Evolutionary conservation across 2,888 invertebrate species (phyloP).

Genomic region (Leptinotarsa tumamoca): DNA sequence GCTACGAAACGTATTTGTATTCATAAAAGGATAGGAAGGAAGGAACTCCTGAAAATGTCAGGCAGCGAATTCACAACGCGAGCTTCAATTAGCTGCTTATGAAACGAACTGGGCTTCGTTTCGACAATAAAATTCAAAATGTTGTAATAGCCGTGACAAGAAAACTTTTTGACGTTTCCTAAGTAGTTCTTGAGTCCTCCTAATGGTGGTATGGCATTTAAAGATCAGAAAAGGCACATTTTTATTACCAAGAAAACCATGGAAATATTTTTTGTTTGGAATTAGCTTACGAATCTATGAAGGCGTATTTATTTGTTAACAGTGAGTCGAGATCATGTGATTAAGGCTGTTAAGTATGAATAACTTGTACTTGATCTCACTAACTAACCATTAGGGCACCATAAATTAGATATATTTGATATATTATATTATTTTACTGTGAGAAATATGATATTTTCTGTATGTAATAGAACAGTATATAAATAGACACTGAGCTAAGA

Average conservation of each 20-base stretch:
- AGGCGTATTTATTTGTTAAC: no score
- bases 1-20: not conserved
- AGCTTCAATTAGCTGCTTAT: conserved; percentile 3
- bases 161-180: conserved; percentile 1
- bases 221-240: not conserved
- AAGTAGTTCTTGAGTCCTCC: no score
- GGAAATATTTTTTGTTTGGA: not conserved
- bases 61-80: not conserved
- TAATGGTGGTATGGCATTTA: not conserved
- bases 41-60: conserved; percentile 12
- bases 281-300: no score
- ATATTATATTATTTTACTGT: no score
- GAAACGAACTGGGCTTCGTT: not conserved
- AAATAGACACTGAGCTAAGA: no score
- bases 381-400: no score
- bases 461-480: no score
- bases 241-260: not conserved
- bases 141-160: not conserved
- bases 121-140: not conserved
- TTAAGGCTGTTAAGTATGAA: no score
- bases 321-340: no score
- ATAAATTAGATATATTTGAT: no score
- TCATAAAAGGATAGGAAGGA: not conserved
- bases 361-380: no score
- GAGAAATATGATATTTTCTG: no score